Conservation (phyloP, 1,140 invertebrate genomes). For the Drosophila dunni region DNA sequence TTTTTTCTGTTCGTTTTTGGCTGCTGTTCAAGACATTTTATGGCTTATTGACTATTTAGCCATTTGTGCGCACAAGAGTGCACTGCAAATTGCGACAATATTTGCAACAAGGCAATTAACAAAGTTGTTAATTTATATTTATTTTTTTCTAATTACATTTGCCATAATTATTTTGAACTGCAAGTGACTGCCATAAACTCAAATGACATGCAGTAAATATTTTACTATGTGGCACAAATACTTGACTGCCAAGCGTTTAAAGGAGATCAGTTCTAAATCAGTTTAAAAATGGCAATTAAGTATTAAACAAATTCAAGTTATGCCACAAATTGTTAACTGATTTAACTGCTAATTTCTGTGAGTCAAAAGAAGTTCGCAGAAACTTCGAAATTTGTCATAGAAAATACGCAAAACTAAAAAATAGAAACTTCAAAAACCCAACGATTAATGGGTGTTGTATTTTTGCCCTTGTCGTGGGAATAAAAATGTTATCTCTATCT, state of each 20-base stretch:
- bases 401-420: constrained; percentile 20
- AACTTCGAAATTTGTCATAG: constrained; percentile 22
- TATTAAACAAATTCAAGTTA: neutral
- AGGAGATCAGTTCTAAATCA: too few relatives aligned
- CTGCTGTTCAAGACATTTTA: constrained; percentile 46
- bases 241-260: too few relatives aligned
- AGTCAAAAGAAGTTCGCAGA: constrained; percentile 14
- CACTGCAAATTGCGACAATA: constrained; percentile 15
- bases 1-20: constrained; percentile 21
- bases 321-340: neutral
- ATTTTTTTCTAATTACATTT: neutral
- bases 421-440: neutral
- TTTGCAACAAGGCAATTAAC: constrained; percentile 18
- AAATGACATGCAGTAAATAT: neutral
- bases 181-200: neutral
- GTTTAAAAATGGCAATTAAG: too few relatives aligned
- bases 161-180: neutral
- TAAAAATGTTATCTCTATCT: constrained; percentile 17
- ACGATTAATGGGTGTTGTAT: constrained; percentile 39
- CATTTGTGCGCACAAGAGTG: constrained; percentile 22
- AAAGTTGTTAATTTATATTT: constrained; percentile 1
- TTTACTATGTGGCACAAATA: too few relatives aligned
- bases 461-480: constrained; percentile 36
- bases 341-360: constrained; percentile 2
- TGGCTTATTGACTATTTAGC: constrained; percentile 46